phyloP scores from a whole-genome alignment of 2,113 vertebrate genomes.

The Patagioenas fasciata region DNA sequence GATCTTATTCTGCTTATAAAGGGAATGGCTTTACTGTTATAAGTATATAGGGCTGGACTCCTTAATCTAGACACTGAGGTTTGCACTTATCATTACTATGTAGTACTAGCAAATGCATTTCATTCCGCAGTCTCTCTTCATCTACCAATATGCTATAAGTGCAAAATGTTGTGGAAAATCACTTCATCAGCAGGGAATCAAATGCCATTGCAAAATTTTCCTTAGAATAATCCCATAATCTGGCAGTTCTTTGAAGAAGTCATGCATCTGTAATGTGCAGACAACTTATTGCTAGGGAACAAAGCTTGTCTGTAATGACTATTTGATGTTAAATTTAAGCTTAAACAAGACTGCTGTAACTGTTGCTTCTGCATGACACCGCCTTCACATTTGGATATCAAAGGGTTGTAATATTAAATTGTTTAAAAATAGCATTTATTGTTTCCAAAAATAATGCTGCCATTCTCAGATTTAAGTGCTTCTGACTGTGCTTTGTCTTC shows the following conservation, averaged over 20 bases:
- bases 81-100: not conserved
- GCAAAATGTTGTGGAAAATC: constrained; percentile 55
- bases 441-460: constrained; percentile 16
- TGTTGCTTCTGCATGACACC: not conserved
- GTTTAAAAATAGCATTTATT: constrained; percentile 30
- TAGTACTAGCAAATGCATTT: not conserved
- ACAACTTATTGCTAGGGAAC: constrained; percentile 35
- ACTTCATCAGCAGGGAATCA: constrained; percentile 54
- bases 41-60: not conserved
- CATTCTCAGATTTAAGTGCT: not conserved
- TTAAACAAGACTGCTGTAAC: not conserved
- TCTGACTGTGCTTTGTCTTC: not conserved
- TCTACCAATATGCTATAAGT: not conserved
- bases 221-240: constrained; percentile 18
- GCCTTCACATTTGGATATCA: not conserved
- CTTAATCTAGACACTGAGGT: not conserved
- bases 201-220: constrained; percentile 29
- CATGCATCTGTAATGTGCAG: constrained; percentile 14
- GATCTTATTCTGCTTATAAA: not conserved
- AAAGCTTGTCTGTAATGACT: not conserved
- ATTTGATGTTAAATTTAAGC: not conserved
- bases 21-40: not conserved
- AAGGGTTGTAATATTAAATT: not conserved
- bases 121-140: not conserved
- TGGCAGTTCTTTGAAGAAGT: constrained; percentile 24